Base-by-base conservation (phyloP, 1,140 invertebrate species). In the Drosophila eugracilis region DNA sequence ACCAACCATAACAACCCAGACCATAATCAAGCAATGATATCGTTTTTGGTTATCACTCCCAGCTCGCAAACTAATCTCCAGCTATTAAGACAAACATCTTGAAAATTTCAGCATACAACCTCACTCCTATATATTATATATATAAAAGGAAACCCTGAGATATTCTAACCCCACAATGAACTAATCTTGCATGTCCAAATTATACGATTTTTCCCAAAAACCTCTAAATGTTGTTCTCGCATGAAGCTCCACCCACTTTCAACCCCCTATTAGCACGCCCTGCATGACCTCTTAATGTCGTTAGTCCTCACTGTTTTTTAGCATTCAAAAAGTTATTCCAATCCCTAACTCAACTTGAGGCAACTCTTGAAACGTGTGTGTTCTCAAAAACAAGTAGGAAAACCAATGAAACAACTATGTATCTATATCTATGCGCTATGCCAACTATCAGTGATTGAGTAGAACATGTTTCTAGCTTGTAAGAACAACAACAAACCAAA, bases 381-480 rank as follows among this genome's bases (percentile, higher is more conserved):
- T 88, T 88, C 83, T 88, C 83, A 88, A 86, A 63, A 66, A 62
- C 24, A 19, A 10, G 36, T 73, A 73, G 58, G 47, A 73, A 63
- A 34, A 44, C 17, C 26, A 57, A 70, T 57, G 17, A 32, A 70
- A 34, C 28, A 50, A 74, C 58, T 53, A 41, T 73, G 45, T 75
- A 72, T 44, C 47, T 63, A 45, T 48, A 72, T 48, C 57, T 77
- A 58, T 77, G 41, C 47, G 70, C 55, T 76, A 80, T 66, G 63
- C 65, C 70, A 45, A 67, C 65, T 67, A 67, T 69, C 30, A 36
- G 62, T 69, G 66, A 52, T 52, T 67, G 36, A 52, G 73, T 81
- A 80, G 78, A 72, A 77, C 42, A 47, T 81, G 73, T 81, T 81
- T 67, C n/a, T 83, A 80, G 78, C 7, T 28, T n/a, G 9, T 80